Evolutionary conservation across 2,888 invertebrate genomes (phyloP).

Genomic region (Auanema sp.): DNA sequence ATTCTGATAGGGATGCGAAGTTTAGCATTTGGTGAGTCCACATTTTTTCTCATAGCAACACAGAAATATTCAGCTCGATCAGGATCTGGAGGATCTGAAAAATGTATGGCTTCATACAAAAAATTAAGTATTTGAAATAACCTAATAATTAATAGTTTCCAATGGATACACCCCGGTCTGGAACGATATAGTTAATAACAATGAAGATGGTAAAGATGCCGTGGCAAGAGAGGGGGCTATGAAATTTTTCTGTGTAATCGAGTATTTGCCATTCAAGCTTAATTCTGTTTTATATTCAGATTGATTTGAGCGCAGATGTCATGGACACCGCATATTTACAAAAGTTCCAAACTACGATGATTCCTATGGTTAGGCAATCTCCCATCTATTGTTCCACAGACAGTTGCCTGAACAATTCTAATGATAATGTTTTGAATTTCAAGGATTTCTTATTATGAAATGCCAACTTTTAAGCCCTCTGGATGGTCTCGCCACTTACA

Average conservation of each 20-base stretch:
- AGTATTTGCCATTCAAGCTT: neutral
- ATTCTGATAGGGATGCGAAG: conserved; percentile 45
- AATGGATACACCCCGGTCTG: conserved; percentile 36
- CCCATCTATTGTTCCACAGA: conserved; percentile 29
- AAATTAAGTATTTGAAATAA: neutral
- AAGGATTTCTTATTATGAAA: neutral
- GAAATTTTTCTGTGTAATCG: neutral
- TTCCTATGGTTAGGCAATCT: conserved; percentile 18
- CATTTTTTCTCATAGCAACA: neutral
- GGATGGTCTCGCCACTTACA: conserved; percentile 43
- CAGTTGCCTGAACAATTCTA: conserved; percentile 21
- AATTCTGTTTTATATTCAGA: conserved; percentile 4
- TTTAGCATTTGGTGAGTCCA: conserved; percentile 43
- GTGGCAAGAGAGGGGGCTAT: conserved; percentile 16
- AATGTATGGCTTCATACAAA: neutral
- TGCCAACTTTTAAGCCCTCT: conserved; percentile 9
- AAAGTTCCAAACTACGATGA: conserved; percentile 19
- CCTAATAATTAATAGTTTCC: conserved; percentile 22
- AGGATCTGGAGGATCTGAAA: neutral
- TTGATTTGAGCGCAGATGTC: conserved; percentile 24
- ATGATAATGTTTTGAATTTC: conserved; percentile 12
- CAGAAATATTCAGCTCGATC: neutral
- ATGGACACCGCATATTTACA: conserved; percentile 26
- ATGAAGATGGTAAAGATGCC: conserved; percentile 28
- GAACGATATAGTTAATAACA: conserved; percentile 18